phyloP scores from a whole-genome alignment of 2,888 invertebrate genomes.

The Hesperia comma region DNA sequence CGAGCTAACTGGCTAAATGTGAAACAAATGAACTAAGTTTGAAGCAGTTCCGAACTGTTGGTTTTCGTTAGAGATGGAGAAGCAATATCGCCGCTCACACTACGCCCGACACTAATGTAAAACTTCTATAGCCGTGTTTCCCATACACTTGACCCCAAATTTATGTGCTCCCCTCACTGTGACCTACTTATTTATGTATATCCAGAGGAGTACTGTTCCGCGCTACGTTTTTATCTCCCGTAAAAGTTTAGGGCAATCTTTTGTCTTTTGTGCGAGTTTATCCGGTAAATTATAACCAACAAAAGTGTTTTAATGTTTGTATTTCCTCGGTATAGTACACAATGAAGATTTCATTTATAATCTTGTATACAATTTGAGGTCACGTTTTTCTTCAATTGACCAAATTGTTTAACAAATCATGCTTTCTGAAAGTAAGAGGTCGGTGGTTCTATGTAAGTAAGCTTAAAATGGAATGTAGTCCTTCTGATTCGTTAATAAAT shows the following conservation, averaged over 20 bases:
- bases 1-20: background rate
- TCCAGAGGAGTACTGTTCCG: background rate
- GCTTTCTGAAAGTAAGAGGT: no score
- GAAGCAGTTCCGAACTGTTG: slow-evolving; percentile 3
- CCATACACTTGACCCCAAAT: slow-evolving; percentile 22
- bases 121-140: slow-evolving; percentile 20
- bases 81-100: slow-evolving; percentile 19
- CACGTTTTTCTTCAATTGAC: no score
- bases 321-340: no score
- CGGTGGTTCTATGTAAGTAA: no score
- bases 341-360: no score
- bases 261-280: slow-evolving; percentile 2
- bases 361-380: no score
- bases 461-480: no score
- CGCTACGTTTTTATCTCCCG: slow-evolving; percentile 2
- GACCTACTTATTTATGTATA: slow-evolving; percentile 27
- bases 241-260: slow-evolving; percentile 2
- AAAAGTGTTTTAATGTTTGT: no score
- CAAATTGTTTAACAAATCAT: no score
- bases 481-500: no score
- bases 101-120: slow-evolving; percentile 20
- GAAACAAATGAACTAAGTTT: slow-evolving; percentile 1
- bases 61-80: background rate
- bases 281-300: background rate
- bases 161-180: background rate